Evolutionary conservation across 2,797 vertebrate species (phyloP).

Genomic region (Phrynocephalus guinanensis): DNA sequence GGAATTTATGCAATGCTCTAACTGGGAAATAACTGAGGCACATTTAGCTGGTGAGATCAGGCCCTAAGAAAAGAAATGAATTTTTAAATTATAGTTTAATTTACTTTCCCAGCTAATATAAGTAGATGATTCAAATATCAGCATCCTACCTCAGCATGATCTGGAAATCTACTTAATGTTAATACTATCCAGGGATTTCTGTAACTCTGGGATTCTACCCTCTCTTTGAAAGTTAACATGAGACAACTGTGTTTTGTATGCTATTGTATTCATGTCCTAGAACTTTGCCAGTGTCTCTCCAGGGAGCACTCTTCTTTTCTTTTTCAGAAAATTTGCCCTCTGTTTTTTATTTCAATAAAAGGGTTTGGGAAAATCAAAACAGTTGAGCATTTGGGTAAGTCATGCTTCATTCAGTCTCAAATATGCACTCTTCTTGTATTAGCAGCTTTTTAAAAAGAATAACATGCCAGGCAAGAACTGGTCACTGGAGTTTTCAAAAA

Average conservation of each 20-base stretch:
- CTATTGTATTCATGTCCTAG: too few relatives aligned
- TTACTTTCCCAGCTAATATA: too few relatives aligned
- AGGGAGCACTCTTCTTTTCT: not conserved
- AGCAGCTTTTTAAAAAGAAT: constrained; percentile 16
- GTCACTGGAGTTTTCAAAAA: constrained; percentile 28
- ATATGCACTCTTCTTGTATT: not conserved
- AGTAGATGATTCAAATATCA: too few relatives aligned
- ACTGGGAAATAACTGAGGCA: too few relatives aligned
- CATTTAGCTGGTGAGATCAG: too few relatives aligned
- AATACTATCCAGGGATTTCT: too few relatives aligned
- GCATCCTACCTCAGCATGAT: too few relatives aligned
- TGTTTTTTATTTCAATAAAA: not conserved
- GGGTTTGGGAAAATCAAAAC: not conserved
- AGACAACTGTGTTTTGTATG: not conserved
- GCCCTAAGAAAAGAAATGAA: too few relatives aligned
- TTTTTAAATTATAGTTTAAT: too few relatives aligned
- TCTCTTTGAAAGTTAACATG: not conserved
- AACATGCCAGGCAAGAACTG: not conserved
- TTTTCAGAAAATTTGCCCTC: not conserved
- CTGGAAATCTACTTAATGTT: too few relatives aligned
- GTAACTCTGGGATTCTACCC: not conserved
- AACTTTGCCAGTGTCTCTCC: not conserved
- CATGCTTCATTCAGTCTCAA: not conserved
- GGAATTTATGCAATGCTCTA: too few relatives aligned
- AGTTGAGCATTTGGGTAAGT: not conserved